Evolutionary conservation across 2,888 invertebrate species (phyloP).

Genomic region (Gryllus longicercus): DNA sequence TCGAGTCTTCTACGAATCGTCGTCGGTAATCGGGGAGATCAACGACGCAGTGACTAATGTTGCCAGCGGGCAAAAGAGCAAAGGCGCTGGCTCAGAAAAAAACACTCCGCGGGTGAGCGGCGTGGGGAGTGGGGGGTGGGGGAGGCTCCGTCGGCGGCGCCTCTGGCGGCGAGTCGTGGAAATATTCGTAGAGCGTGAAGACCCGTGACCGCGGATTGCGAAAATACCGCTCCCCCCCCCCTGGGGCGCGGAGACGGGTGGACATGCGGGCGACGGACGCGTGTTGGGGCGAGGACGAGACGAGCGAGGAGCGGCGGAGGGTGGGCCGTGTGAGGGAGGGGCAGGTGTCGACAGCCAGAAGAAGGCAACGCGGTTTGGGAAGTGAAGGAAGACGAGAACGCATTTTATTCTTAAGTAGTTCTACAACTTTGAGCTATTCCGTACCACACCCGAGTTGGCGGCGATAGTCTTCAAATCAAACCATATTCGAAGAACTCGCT

Average conservation of each 20-base stretch:
- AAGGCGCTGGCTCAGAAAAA: background rate
- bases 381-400: background rate
- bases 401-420: background rate
- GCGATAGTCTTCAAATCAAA: too few relatives aligned
- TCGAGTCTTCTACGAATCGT: background rate
- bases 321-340: background rate
- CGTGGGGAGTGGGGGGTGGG: too few relatives aligned
- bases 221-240: background rate
- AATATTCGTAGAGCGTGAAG: background rate
- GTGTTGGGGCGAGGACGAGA: too few relatives aligned
- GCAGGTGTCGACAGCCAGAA: background rate
- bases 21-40: background rate
- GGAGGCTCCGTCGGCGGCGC: too few relatives aligned
- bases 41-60: conserved; percentile 2
- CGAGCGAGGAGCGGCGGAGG: too few relatives aligned
- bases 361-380: background rate
- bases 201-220: background rate
- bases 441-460: too few relatives aligned
- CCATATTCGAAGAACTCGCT: too few relatives aligned
- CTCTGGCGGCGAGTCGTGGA: background rate
- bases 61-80: background rate
- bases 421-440: too few relatives aligned
- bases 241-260: too few relatives aligned
- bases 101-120: background rate
- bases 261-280: too few relatives aligned